Conservation (phyloP, 2,888 invertebrate genomes). For the Lepidochrysops patricia region DNA sequence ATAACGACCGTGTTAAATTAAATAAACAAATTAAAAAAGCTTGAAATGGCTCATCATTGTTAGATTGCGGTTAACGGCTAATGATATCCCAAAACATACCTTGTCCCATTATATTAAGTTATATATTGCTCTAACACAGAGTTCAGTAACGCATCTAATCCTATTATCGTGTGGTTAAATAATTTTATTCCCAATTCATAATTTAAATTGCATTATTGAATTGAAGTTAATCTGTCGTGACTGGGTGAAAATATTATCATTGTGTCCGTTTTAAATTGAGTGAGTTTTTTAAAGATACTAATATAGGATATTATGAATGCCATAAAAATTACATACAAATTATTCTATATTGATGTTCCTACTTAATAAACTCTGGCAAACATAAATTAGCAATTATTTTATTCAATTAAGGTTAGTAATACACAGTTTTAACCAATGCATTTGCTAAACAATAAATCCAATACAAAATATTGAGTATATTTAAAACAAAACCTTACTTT, state of each 20-base stretch:
- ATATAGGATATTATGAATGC: background rate
- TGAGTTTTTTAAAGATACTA: background rate
- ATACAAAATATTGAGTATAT: conserved; percentile 14
- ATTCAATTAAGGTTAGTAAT: no score
- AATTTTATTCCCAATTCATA: conserved; percentile 11
- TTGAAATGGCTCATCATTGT: conserved; percentile 42
- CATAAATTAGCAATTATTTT: no score
- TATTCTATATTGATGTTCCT: no score
- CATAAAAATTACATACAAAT: no score
- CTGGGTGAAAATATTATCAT: background rate
- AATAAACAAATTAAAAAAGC: conserved; percentile 72
- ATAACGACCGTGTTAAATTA: conserved; percentile 71
- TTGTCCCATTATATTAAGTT: background rate
- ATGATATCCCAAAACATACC: background rate
- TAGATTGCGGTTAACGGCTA: conserved; percentile 18
- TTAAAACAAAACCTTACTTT: conserved; percentile 15
- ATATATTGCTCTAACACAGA: background rate
- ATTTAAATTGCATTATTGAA: conserved; percentile 12
- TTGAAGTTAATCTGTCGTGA: conserved; percentile 6
- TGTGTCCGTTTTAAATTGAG: background rate
- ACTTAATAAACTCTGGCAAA: no score
- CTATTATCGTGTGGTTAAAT: conserved; percentile 13
- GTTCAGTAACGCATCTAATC: conserved; percentile 16
- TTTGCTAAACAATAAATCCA: background rate
- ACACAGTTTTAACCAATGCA: no score